A percentile compares a stretch with the other conserved stretches of the same genome.
phyloP scores from a whole-genome alignment of 2,888 invertebrate species.

The Agriopis leucophaearia region DNA sequence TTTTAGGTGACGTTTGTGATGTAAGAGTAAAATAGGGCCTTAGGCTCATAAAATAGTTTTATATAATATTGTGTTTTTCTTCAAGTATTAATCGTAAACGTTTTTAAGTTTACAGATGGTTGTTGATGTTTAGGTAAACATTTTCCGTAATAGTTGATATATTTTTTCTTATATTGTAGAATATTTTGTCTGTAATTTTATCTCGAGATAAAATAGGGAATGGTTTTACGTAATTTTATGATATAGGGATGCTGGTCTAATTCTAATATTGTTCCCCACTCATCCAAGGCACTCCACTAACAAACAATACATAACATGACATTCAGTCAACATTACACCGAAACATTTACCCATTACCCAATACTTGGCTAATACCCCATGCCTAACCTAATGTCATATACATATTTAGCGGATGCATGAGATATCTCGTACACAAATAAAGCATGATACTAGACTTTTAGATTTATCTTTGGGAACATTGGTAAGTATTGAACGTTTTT shows the following conservation, averaged over 20 bases:
- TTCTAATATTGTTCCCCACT: constrained; percentile 52
- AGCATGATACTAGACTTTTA: constrained; percentile 50
- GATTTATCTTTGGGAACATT: constrained; percentile 43
- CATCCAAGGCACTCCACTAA: constrained; percentile 71
- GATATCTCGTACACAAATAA: constrained; percentile 39
- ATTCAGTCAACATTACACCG: constrained; percentile 44
- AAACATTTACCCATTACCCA: constrained; percentile 49
- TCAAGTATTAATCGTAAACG: constrained; percentile 70
- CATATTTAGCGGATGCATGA: constrained; percentile 24
- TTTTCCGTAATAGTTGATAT: constrained; percentile 70
- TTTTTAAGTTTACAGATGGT: constrained; percentile 83
- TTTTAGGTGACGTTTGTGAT: constrained; percentile 67
- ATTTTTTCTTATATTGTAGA: constrained; percentile 55
- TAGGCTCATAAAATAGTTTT: constrained; percentile 71
- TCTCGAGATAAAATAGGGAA: constrained; percentile 67
- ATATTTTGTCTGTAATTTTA: constrained; percentile 55
- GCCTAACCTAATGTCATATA: constrained; percentile 9
- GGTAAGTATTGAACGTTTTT: constrained; percentile 64
- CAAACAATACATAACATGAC: constrained; percentile 61
- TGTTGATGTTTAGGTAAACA: constrained; percentile 83
- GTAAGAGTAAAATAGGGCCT: constrained; percentile 71
- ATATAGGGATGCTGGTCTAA: constrained; percentile 57
- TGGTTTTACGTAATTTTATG: constrained; percentile 55
- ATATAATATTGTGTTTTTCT: constrained; percentile 67
- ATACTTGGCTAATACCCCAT: constrained; percentile 8